Base-by-base conservation (phyloP, 2,113 vertebrate species). In the Apteryx owenii region DNA sequence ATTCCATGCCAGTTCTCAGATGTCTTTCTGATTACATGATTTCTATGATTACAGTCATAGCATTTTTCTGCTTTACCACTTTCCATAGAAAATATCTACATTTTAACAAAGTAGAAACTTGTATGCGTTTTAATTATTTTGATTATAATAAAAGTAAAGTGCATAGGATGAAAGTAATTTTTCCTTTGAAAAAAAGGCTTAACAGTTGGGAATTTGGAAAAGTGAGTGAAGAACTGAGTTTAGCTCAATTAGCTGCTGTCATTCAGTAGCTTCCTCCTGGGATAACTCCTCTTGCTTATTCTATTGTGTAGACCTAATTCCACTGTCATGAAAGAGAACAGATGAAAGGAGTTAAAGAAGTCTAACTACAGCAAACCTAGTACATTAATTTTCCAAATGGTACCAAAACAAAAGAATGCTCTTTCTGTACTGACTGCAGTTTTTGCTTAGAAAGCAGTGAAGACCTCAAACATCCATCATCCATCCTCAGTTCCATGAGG, bases 311-410 rank as follows among this genome's bases (percentile, higher is more conserved):
- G 51, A 92, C 71, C 23, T 94, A 95, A 96, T 95, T 97, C 93
- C 83, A 88, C 92, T 98, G 95, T 94, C 83, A 95, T 94, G 86
- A 93, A 95, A 83, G 84, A 87, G 85, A 94, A 65, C 40, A 94
- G 92, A 96, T 91, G 40, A 93, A 95, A 93, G 68, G 42, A 97
- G 87, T 93, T 82, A 91, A 89, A 90, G 76, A 81, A 93, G 53
- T 79, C 91, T 93, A 95, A 93, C 92, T 95, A 93, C 89, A 84
- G 75, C 19, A 86, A 90, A 86, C 88, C 83, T 87, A 38, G n/a
- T 58, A 75, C 77, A 70, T 88, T 91, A 58, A 53, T 97, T 97
- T 92, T 83, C 31, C n/a, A 90, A 73, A 89, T 54, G 69, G 44
- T 75, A 68, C 56, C 38, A 73, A 72, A 95, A 88, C 42, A 56